Percentiles rank a stretch among this genome's conserved stretches.
Evolutionary conservation across 1,140 invertebrate species (phyloP).

Genomic region (Zaprionus taronus): DNA sequence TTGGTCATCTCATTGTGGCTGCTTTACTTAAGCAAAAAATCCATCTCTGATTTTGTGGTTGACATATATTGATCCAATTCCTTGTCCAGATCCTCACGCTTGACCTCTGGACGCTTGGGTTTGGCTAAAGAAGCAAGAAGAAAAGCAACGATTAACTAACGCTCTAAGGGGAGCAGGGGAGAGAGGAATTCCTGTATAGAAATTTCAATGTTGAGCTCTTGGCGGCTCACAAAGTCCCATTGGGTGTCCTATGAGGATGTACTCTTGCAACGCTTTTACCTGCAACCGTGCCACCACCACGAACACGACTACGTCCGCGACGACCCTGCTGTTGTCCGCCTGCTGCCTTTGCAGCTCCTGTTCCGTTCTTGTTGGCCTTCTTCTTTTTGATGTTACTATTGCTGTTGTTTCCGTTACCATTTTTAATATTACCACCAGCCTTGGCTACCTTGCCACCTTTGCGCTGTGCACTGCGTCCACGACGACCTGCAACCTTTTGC

Average conservation of each 20-base stretch:
- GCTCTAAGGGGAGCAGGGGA: accelerated
- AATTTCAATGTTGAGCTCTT: constrained; percentile 35
- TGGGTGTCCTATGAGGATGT: constrained; percentile 24
- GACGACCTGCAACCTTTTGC: constrained; percentile 46
- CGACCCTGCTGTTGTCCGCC: constrained; percentile 51
- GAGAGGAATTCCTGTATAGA: neutral
- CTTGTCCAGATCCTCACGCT: constrained; percentile 81
- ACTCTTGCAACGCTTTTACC: constrained; percentile 79
- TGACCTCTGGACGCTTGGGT: constrained; percentile 50
- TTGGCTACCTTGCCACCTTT: constrained; percentile 51
- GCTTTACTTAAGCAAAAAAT: constrained; percentile 69
- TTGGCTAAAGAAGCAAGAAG: constrained; percentile 47
- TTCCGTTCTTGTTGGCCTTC: constrained; percentile 37
- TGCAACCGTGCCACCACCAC: constrained; percentile 63
- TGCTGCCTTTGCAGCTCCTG: constrained; percentile 32
- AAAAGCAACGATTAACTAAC: constrained; percentile 16
- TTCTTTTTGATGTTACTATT: constrained; percentile 39
- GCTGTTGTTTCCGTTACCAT: constrained; percentile 44
- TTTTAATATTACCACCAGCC: constrained; percentile 61
- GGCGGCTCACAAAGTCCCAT: constrained; percentile 28
- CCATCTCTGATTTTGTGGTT: constrained; percentile 79
- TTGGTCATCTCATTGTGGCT: constrained; percentile 19
- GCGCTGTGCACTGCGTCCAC: constrained; percentile 64
- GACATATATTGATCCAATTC: constrained; percentile 84
- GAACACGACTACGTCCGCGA: constrained; percentile 79